Percentiles rank a stretch among this genome's conserved stretches.
Evolutionary conservation across 2,113 vertebrate species (phyloP).

Genomic region (Furnarius figulus): DNA sequence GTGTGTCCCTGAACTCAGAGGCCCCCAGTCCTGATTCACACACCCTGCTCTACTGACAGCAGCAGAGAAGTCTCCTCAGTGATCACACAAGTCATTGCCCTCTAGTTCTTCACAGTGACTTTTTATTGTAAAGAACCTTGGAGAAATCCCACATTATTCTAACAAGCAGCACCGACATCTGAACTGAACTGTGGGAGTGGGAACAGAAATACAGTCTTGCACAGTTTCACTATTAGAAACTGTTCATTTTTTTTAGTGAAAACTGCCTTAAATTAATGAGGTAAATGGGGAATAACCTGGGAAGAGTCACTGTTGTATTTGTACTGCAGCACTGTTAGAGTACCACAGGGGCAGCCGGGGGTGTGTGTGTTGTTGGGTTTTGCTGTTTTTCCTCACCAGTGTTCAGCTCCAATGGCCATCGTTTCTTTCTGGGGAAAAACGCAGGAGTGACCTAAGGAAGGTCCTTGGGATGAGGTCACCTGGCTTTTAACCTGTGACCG

Average conservation of each 20-base stretch:
- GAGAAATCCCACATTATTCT: neutral
- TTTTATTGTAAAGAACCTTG: neutral
- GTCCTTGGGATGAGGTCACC: neutral
- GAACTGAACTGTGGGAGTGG: neutral
- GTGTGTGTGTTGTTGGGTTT: neutral
- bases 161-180: neutral
- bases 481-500: neutral
- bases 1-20: neutral
- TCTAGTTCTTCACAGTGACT: neutral
- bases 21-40: neutral
- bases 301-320: neutral
- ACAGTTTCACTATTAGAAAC: neutral
- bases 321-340: neutral
- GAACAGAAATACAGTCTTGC: neutral
- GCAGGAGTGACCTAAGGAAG: neutral
- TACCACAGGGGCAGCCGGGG: too few species aligned
- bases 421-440: neutral
- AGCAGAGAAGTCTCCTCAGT: neutral
- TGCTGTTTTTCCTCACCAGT: neutral
- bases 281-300: neutral
- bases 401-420: neutral
- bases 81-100: neutral
- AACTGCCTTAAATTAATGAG: neutral
- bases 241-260: neutral
- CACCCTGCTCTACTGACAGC: neutral